These are phyloP conservation scores for Empis stercorea DNA, from an alignment of 2,888 invertebrate species.

Conservation along the genomic window DNA sequence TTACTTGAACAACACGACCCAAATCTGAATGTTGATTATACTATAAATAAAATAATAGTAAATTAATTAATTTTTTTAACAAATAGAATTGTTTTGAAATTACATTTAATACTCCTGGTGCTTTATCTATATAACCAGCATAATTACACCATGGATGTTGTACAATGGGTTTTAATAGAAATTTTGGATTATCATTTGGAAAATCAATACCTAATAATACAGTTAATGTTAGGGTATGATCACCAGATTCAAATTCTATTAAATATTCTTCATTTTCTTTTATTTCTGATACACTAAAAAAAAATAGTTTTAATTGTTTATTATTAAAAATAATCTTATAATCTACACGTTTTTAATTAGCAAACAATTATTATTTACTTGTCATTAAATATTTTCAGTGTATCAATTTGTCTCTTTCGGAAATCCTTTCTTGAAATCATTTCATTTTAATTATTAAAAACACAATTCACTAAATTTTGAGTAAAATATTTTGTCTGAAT, in stretches of 20 bases:
- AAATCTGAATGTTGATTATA: conserved; percentile 68
- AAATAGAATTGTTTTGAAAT: background rate
- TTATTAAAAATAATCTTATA: too few relatives aligned
- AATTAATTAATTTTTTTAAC: background rate
- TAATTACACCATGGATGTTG: conserved; percentile 59
- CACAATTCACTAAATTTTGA: too few relatives aligned
- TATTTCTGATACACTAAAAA: conserved; percentile 53
- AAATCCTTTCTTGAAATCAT: conserved; percentile 46
- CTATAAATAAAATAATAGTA: conserved; percentile 28
- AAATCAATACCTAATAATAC: conserved; percentile 56
- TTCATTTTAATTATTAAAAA: conserved; percentile 7
- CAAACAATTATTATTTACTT: conserved; percentile 45
- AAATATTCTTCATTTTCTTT: conserved; percentile 58
- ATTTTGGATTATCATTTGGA: conserved; percentile 59
- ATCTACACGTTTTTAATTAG: too few relatives aligned
- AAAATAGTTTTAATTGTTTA: background rate
- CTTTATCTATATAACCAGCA: conserved; percentile 55
- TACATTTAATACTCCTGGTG: conserved; percentile 64
- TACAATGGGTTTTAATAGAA: conserved; percentile 52
- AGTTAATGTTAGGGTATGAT: conserved; percentile 50
- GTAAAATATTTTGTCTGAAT: background rate
- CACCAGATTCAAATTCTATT: conserved; percentile 53
- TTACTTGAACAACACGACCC: conserved; percentile 67
- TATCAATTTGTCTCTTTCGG: conserved; percentile 64
- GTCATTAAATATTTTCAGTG: conserved; percentile 69